Base-by-base conservation (phyloP, 2,888 invertebrate genomes). In the Lomographa bimaculata region DNA sequence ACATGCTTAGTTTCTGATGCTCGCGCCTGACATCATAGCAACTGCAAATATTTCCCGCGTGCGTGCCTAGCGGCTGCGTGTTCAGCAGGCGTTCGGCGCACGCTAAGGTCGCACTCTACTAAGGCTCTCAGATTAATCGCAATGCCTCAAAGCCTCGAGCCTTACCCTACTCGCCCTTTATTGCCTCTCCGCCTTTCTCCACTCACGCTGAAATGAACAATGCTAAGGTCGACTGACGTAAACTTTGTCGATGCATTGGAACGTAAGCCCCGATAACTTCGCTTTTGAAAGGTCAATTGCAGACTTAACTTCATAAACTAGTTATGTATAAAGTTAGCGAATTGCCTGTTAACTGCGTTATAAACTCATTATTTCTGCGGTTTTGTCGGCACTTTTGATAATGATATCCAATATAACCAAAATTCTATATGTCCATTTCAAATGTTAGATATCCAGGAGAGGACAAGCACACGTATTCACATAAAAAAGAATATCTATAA, bases 51-150 rank as follows among this genome's bases (percentile, higher is more conserved):
- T 58, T 9, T 47, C 28, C 21, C 43, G 50, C 54, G 51, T 84
- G 80, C 84, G 82, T 85, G 84, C 56, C 14, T 26, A 23, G 41
- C 30, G 19, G 51, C 46, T 58, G 57, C 60, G 58, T 65, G 71
- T 42, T 36, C 59, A 67, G 71, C 74, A 84, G 81, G 86, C 84
- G 80, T 74, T 64, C 53, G 32, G 46, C 49, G 51, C 76, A 84
- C 85, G 87, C 83, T 71, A 85, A 84, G 86, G 84, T 77, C 83
- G 71, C 70, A 69, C 75, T 70, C 65, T 72, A n/a, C n/a, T n/a
- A n/a, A n/a, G 69, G 36, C 69, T 69, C 75, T 70, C 68, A 72
- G 69, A 82, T 82, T 80, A 80, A 79, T 79, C 67, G 71, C 70
- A 53, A 27, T 26, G n/a, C 34, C 14, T 14, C 14, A 23, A 36